Evolutionary conservation across 2,888 invertebrate genomes (phyloP).

Genomic region (Thymelicus sylvestris): DNA sequence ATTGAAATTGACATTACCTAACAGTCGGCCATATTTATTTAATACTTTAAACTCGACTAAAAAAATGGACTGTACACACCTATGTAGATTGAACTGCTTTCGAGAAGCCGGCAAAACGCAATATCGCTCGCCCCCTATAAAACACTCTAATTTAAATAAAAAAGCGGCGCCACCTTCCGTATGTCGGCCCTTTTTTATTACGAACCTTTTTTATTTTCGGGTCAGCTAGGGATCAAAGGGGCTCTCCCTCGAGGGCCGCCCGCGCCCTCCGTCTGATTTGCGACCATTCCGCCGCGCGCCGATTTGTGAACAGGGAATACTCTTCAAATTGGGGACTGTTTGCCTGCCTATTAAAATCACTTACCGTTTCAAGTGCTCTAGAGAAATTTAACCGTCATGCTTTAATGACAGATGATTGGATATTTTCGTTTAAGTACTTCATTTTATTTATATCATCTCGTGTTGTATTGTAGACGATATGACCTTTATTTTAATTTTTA

Average conservation of each 20-base stretch:
- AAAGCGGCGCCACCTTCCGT: constrained; percentile 85
- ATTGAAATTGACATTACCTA: no score
- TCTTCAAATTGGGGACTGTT: constrained; percentile 78
- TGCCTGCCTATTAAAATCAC: constrained; percentile 81
- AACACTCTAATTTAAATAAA: constrained; percentile 85
- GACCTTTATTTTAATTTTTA: no score
- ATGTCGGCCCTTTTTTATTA: constrained; percentile 84
- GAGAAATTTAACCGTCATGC: constrained; percentile 57
- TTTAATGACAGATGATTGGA: constrained; percentile 53
- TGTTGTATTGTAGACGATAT: no score
- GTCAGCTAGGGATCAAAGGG: constrained; percentile 84
- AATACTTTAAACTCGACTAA: no score
- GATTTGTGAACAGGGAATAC: constrained; percentile 83
- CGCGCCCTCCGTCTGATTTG: constrained; percentile 76
- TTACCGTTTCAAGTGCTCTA: constrained; percentile 66
- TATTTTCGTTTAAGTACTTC: constrained; percentile 48
- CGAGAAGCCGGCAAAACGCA: constrained; percentile 81
- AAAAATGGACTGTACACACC: background rate
- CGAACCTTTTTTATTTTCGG: constrained; percentile 85
- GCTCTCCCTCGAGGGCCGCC: constrained; percentile 73
- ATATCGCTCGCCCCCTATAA: constrained; percentile 83
- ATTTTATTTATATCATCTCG: constrained; percentile 21
- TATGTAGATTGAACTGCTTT: constrained; percentile 69
- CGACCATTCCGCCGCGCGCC: constrained; percentile 77
- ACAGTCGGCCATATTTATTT: no score